phyloP scores from a whole-genome alignment of 2,797 vertebrate genomes.

The Mallotus villosus region DNA sequence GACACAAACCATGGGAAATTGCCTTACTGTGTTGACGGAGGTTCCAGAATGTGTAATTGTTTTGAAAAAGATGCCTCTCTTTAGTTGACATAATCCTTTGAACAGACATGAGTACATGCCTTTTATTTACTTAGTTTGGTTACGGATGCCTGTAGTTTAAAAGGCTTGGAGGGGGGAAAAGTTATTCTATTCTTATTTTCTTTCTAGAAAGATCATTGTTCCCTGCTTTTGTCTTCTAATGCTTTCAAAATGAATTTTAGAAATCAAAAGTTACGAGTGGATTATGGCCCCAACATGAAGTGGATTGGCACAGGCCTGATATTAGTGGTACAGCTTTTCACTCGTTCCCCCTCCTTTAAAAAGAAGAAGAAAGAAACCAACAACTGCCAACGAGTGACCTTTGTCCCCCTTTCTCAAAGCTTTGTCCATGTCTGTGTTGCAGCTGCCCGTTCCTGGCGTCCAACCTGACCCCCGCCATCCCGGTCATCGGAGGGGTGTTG shows the following conservation, averaged over 20 bases:
- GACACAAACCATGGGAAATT: not conserved
- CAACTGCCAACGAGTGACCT: not conserved
- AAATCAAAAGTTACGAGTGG: too few species aligned
- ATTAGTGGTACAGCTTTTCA: not conserved
- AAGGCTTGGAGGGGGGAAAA: not conserved
- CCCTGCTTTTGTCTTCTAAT: not conserved
- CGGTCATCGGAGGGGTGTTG: slow-evolving; percentile 84
- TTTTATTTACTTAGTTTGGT: not conserved
- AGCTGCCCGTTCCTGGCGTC: slow-evolving; percentile 91
- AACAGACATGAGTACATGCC: not conserved
- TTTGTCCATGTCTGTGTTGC: slow-evolving; percentile 31
- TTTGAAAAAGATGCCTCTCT: too few species aligned
- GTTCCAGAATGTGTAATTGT: not conserved
- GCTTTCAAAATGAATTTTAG: not conserved
- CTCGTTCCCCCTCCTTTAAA: not conserved
- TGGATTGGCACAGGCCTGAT: not conserved
- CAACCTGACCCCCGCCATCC: slow-evolving; percentile 89
- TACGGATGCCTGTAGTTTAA: not conserved
- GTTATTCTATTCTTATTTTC: not conserved
- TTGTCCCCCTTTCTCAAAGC: not conserved
- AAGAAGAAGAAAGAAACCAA: not conserved
- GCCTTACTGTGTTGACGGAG: not conserved
- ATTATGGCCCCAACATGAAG: too few species aligned
- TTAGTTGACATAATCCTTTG: too few species aligned
- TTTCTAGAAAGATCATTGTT: slow-evolving; percentile 11